Base-by-base conservation (phyloP, 2,888 invertebrate genomes). In the Scaptomyza caliginosa region DNA sequence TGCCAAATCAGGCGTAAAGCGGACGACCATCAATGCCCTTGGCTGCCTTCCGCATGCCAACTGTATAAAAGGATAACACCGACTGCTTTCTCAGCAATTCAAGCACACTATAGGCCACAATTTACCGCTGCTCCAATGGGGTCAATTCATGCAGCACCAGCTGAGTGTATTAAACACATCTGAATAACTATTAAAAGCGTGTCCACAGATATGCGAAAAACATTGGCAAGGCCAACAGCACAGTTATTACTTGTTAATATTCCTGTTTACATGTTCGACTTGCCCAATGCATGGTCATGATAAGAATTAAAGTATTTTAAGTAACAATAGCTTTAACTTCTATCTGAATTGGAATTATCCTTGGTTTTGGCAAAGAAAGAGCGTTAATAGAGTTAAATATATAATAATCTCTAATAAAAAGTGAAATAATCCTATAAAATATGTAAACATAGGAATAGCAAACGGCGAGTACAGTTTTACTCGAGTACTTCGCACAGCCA, bases 1-100 rank as follows among this genome's bases (percentile, higher is more conserved):
- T 64, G 65, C 72, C 72, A 75, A 76, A 79, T 76, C 74, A 62
- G 51, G 66, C 74, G 58, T 70, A 39, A 64, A 38, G 42, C 42
- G 28, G 24, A 24, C 30, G 38, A 65, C 48, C 13, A 43, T 16
- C 38, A 43, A 52, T 39, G 74, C 68, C 63, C 71, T 74, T 74
- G 49, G 63, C 24, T 40, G 48, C 40, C 60, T 23, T 19, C 62
- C 56, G 57, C 68, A 56, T 50, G 45, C 26, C 59, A 39, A 38
- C 38, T 36, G 19, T 38, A 17, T 45, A 17, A 50, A 67, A 42
- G 50, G 40, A 67, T 54, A 74, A 40, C 36, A 4, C n/a, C 19
- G 42, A 28, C 50, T 50, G 16, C 34, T 21, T 24, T 8, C 23
- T 13, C 28, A 28, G 24, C 8, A 46, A 17, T 36, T 45, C 24